Evolutionary conservation across 2,113 vertebrate species (phyloP), one percentile per base, ranked within the genome.

Genomic region (Salvator merianae): DNA sequence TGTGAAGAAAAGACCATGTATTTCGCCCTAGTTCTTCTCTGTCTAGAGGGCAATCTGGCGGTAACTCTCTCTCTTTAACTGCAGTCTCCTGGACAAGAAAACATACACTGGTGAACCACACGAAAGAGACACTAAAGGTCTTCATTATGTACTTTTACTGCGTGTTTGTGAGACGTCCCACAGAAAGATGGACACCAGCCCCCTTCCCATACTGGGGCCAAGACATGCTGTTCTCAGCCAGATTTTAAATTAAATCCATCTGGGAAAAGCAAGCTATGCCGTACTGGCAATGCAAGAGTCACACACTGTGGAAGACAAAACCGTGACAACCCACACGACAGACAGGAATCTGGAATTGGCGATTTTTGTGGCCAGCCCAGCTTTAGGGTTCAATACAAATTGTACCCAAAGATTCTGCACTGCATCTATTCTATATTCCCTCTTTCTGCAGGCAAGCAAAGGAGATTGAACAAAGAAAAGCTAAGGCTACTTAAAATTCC

Each of bases 1-100:
- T 99, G 93, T 99, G 99, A 73, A 99, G 96, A 73, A 99, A 95
- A 2, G 98, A 97, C 99, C 99, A 99, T 8, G 97, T 98, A 94
- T 85, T 97, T 38, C 97, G 97, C 9, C 99, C 99, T 80, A 99
- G 91, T 88, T 99, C 97, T 88, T 97, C 96, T 28, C 98, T 95
- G 94, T 99, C 98, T 55, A 97, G 90, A 1, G 99, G 99, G 82
- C 99, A 99, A 86, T 99, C 93, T 0, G 94, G 90, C 0, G 95
- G 96, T 0, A 83, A 90, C 84, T 96, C 96, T 9, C 92, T 93
- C 77, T 96, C 96, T 1, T 72, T 81, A 0, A 26, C 0, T 12
- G 30, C 50, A 22, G 32, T 74, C 0, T 91, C 94, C 93, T 94
- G 86, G 22, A 88, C 83, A 1, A 50, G 90, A 84, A 20, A 83